A percentile compares a stretch with the other conserved stretches of the same genome.
Conservation (phyloP, 2,888 invertebrate genomes). For the Acheta domesticus region DNA sequence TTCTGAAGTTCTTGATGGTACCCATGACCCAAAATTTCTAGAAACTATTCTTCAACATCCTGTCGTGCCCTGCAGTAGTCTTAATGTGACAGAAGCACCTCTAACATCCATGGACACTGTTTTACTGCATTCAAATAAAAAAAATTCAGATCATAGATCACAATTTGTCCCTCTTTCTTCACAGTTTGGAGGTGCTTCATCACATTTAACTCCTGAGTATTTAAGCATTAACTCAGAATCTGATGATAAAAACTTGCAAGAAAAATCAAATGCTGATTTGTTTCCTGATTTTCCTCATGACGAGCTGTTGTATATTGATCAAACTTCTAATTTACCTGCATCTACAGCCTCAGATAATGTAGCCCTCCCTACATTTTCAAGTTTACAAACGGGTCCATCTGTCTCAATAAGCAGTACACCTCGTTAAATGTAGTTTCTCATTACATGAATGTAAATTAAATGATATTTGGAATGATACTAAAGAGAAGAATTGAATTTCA, state of each 20-base stretch:
- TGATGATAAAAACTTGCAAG: neutral
- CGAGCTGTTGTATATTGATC: constrained; percentile 31
- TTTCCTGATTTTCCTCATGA: constrained; percentile 30
- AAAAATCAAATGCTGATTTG: constrained; percentile 26
- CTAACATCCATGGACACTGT: constrained; percentile 25
- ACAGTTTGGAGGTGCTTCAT: neutral
- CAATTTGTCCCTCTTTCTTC: constrained; percentile 26
- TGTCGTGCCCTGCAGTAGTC: neutral
- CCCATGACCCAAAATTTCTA: constrained; percentile 26
- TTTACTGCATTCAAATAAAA: constrained; percentile 24
- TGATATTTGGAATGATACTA: too few species aligned
- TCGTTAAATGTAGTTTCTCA: constrained; percentile 29
- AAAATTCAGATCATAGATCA: constrained; percentile 23
- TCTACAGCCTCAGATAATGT: constrained; percentile 26
- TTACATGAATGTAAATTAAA: too few species aligned
- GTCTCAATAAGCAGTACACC: neutral
- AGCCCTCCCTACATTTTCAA: constrained; percentile 33
- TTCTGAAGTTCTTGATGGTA: neutral
- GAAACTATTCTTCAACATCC: constrained; percentile 27
- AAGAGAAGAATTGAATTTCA: too few species aligned
- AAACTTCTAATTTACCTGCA: constrained; percentile 25
- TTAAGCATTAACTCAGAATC: constrained; percentile 4
- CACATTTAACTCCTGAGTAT: constrained; percentile 22
- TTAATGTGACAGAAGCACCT: constrained; percentile 20
- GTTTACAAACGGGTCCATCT: constrained; percentile 27